Conservation (phyloP, 2,113 vertebrate species). For the Morphnarchus princeps region DNA sequence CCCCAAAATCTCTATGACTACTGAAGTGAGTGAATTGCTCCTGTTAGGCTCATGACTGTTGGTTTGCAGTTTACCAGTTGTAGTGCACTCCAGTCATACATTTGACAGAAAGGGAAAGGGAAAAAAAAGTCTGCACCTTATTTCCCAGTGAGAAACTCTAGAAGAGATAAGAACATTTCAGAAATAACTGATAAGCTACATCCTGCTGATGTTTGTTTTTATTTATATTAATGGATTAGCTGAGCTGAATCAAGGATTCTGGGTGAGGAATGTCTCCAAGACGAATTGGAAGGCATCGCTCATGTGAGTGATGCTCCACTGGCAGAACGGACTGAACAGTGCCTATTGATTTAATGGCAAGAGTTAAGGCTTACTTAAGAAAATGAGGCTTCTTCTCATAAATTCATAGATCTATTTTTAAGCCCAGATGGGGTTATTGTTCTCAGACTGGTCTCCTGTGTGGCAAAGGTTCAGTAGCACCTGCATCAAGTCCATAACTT, state of each 20-base stretch:
- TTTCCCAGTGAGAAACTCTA: conserved; percentile 6
- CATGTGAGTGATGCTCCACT: background rate
- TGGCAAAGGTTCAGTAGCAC: background rate
- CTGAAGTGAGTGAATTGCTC: background rate
- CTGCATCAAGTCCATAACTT: background rate
- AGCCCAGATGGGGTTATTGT: background rate
- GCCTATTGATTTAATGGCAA: background rate
- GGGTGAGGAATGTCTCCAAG: background rate
- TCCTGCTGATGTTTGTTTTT: conserved; percentile 14
- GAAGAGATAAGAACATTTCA: conserved; percentile 32
- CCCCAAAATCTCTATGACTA: background rate
- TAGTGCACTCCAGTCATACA: background rate
- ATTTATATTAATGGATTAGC: background rate
- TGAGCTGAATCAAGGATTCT: background rate
- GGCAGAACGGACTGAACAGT: background rate
- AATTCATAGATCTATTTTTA: background rate
- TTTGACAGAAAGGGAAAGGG: background rate
- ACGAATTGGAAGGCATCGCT: background rate
- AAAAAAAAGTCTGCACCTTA: background rate
- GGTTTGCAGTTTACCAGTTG: background rate
- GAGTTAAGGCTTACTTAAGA: background rate
- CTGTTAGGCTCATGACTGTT: background rate
- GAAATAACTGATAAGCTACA: conserved; percentile 34
- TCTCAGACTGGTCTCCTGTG: background rate
- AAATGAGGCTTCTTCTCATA: background rate